phyloP scores from a whole-genome alignment of 2,113 vertebrate genomes.

The Ornithorhynchus anatinus region DNA sequence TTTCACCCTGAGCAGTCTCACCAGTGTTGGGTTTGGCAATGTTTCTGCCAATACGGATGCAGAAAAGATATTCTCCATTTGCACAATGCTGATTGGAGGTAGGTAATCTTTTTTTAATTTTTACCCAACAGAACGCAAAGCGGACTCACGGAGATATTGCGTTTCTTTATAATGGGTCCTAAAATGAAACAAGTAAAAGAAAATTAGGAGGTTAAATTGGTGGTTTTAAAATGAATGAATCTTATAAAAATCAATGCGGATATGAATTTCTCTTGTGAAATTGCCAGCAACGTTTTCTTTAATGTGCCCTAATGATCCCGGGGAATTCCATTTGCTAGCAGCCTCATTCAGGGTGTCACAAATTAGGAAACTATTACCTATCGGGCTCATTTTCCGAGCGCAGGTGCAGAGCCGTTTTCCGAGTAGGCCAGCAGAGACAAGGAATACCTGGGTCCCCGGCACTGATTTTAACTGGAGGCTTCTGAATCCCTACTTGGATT shows the following conservation, averaged over 20 bases:
- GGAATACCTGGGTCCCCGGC: background rate
- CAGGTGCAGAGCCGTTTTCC: background rate
- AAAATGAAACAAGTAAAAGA: background rate
- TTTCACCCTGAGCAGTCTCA: constrained; percentile 97
- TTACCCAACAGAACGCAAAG: background rate
- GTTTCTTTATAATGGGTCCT: background rate
- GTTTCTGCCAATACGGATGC: constrained; percentile 95
- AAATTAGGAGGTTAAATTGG: background rate
- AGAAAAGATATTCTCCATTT: constrained; percentile 98
- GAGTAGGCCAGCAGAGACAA: background rate
- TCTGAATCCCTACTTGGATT: background rate
- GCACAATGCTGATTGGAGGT: constrained; percentile 98
- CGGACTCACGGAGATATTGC: background rate
- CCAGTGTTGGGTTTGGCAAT: constrained; percentile 97
- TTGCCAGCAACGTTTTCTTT: background rate
- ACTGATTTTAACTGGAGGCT: background rate
- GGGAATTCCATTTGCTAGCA: background rate
- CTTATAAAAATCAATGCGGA: background rate
- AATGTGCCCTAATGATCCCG: background rate
- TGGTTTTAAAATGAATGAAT: background rate
- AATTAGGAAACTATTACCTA: background rate
- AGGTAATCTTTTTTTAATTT: constrained; percentile 20
- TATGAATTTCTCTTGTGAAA: background rate
- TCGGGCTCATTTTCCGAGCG: background rate
- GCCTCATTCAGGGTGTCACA: background rate